These are phyloP conservation scores for Biston betularia DNA, from an alignment of 2,888 invertebrate genomes.

Conservation along the genomic window DNA sequence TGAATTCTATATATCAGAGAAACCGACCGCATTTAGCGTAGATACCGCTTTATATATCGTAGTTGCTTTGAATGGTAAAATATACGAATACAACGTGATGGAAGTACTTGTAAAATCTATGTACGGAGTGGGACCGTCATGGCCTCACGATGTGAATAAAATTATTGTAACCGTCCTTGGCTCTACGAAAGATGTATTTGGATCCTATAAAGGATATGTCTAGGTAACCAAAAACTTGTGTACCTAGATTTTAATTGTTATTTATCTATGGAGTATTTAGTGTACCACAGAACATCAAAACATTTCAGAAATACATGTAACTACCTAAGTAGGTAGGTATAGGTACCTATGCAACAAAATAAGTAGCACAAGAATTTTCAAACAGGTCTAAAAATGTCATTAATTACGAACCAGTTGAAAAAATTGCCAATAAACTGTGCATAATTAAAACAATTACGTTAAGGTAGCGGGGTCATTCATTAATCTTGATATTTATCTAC, in stretches of 20 bases:
- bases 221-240: neutral
- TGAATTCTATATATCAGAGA: constrained; percentile 61
- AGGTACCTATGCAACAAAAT: no score
- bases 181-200: constrained; percentile 3
- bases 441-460: no score
- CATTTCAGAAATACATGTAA: no score
- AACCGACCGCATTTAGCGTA: constrained; percentile 65
- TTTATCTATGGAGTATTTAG: neutral
- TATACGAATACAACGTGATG: constrained; percentile 74
- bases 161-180: constrained; percentile 60
- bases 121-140: constrained; percentile 56
- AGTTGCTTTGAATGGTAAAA: constrained; percentile 67
- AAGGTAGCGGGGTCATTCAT: no score
- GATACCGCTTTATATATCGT: constrained; percentile 70
- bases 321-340: no score
- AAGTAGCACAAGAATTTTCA: no score
- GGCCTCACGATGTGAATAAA: constrained; percentile 60
- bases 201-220: constrained; percentile 1
- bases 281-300: no score
- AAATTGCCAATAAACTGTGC: no score
- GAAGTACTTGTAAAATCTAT: constrained; percentile 66
- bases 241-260: neutral
- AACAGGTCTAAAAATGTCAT: no score
- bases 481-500: no score
- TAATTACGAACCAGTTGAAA: no score